Evolutionary conservation across 2,888 invertebrate genomes (phyloP), one percentile per base, ranked within the genome.

Genomic region (Netelia melanura): DNA sequence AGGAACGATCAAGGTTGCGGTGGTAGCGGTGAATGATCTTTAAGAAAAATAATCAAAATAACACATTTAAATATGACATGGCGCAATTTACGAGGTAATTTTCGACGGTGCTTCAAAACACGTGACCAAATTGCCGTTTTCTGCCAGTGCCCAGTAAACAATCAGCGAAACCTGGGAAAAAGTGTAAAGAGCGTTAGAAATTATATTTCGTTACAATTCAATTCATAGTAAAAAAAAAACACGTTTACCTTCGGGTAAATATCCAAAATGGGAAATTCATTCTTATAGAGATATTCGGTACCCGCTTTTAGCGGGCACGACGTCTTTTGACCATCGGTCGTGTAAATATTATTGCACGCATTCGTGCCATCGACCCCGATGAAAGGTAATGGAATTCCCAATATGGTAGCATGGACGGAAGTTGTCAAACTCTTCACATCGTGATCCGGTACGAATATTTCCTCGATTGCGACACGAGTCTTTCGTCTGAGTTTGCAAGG

Each of bases 41-140:
- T 52, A 14, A 62, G 38, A 14, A 71, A 48, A 67, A 23, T 23
- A 61, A 30, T n/a, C n/a, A 9, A 65, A 14, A 43, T 14, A 72
- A 56, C 11, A 21, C 43, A 30, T 11, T 21, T 14, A 68, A 52
- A 10, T 52, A 52, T 61, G 44, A 30, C 21, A 11, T 23, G 23
- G 38, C 30, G 17, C n/a, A 38, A 3, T 68, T 79, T 56, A 77
- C 43, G 48, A 78, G 2, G 58, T 64, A 54, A 91, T 97, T 91
- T 94, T 96, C n/a, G 96, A 96, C 2, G 96, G 96, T 58, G 97
- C 95, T 93, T 96, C 95, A 93, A 97, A 97, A 90, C 97, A 97
- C 21, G 95, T 90, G 0, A 96, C 90, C 80, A 95, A 94, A 10
- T 87, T 79, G 6, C 94, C 94, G 1, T 94, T 90, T 1, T 91